Conservation (phyloP, 2,113 vertebrate genomes). For the Gulo gulo region DNA sequence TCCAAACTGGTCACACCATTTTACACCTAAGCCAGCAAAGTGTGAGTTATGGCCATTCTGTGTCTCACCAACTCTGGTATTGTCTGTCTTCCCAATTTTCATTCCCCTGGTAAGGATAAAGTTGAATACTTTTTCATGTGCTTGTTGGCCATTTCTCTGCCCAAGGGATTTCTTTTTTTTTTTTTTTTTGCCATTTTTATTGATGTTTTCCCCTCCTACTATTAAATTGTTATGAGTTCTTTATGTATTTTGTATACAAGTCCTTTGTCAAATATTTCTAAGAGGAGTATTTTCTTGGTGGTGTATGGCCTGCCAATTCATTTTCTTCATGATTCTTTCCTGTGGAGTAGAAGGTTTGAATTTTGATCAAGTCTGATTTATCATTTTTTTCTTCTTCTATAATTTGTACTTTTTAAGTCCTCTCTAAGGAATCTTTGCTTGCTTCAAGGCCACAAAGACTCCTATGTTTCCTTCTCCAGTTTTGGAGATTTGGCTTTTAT, state of each 20-base stretch:
- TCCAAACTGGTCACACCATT: not conserved
- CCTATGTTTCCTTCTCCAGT: not conserved
- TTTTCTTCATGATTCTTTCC: not conserved
- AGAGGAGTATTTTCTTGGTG: not conserved
- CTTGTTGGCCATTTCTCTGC: not conserved
- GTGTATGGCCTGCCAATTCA: not conserved
- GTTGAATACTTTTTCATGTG: not conserved
- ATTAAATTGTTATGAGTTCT: not conserved
- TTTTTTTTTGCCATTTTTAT: not conserved
- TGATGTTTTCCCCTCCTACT: not conserved
- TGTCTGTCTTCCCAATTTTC: not conserved
- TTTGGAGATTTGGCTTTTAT: not conserved
- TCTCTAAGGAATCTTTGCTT: not conserved
- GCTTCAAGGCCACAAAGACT: not conserved
- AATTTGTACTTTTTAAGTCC: not conserved
- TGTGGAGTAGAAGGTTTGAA: not conserved
- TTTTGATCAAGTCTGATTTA: not conserved
- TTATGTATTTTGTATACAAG: not conserved
- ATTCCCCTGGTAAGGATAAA: not conserved
- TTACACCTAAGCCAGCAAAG: accelerated
- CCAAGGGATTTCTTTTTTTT: not conserved
- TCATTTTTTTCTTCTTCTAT: not conserved
- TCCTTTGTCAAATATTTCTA: not conserved
- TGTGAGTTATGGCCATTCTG: not conserved
- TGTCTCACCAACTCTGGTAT: not conserved